A percentile compares a stretch with the other conserved stretches of the same genome.
Evolutionary conservation across 2,113 vertebrate genomes (phyloP).

Genomic region (Ptyas mucosa): DNA sequence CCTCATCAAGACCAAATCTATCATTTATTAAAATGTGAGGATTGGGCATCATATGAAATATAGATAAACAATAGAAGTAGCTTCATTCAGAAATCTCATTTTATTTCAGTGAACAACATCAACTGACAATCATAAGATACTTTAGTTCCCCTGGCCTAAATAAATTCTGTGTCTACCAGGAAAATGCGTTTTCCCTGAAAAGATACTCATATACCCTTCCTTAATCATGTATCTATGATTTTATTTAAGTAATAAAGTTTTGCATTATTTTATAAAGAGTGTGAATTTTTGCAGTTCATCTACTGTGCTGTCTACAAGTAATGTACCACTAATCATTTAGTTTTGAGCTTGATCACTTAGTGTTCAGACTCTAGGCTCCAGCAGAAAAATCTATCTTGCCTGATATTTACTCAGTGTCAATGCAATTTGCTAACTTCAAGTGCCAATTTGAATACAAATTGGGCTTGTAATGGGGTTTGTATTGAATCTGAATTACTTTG

Average conservation of each 20-base stretch:
- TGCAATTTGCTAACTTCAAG: conserved; percentile 17
- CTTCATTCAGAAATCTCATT: conserved; percentile 27
- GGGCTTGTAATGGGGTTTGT: conserved; percentile 14
- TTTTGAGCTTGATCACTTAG: not conserved
- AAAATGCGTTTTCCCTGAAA: not conserved
- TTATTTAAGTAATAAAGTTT: not conserved
- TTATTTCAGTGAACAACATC: conserved; percentile 43
- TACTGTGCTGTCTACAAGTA: not conserved
- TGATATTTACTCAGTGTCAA: conserved; percentile 9
- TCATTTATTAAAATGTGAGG: conserved; percentile 60
- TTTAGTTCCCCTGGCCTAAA: conserved; percentile 5
- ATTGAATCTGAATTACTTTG: conserved; percentile 3
- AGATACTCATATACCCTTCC: not conserved
- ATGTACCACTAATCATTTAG: not conserved
- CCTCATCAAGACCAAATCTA: conserved; percentile 57
- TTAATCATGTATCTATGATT: conserved; percentile 10
- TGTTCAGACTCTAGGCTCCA: not conserved
- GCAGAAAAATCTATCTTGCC: not conserved
- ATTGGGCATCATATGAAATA: conserved; percentile 51
- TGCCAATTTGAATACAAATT: conserved; percentile 17
- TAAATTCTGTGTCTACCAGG: conserved; percentile 23
- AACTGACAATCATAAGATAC: conserved; percentile 10
- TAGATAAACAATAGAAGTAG: conserved; percentile 47
- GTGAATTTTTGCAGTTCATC: not conserved
- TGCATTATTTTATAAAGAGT: not conserved